Evolutionary conservation across 2,797 vertebrate species (phyloP).

Genomic region (Cirrhinus mrigala): DNA sequence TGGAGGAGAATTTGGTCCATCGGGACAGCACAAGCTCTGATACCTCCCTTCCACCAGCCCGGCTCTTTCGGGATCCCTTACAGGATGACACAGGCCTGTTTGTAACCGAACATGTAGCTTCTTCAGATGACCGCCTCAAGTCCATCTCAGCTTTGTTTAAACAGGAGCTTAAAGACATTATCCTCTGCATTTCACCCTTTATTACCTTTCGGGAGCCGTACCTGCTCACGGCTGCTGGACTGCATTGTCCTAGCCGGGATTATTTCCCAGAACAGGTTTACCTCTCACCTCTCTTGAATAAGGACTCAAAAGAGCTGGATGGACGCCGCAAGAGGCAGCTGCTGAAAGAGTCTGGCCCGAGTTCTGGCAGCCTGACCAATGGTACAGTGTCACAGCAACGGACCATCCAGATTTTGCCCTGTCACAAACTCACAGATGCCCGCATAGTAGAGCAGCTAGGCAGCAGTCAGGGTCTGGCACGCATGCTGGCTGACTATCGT

Average conservation of each 20-base stretch:
- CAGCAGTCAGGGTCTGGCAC: conserved; percentile 85
- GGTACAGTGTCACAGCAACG: conserved; percentile 73
- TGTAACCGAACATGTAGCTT: conserved; percentile 88
- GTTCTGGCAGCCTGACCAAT: conserved; percentile 77
- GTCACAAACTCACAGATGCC: conserved; percentile 87
- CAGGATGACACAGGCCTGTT: conserved; percentile 97
- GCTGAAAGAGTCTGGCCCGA: conserved; percentile 84
- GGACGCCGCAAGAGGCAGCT: conserved; percentile 91
- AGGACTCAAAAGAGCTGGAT: conserved; percentile 92
- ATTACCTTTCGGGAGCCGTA: conserved; percentile 93
- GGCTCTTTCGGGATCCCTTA: conserved; percentile 91
- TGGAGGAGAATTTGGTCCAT: conserved; percentile 65
- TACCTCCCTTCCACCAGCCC: conserved; percentile 71
- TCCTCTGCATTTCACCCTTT: conserved; percentile 94
- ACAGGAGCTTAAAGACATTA: conserved; percentile 95
- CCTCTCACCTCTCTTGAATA: conserved; percentile 92
- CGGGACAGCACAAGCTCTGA: conserved; percentile 70
- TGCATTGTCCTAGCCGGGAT: conserved; percentile 92
- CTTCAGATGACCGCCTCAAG: conserved; percentile 91
- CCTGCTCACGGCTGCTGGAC: conserved; percentile 87
- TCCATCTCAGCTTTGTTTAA: conserved; percentile 89
- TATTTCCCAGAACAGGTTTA: conserved; percentile 96
- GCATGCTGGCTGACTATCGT: conserved; percentile 94
- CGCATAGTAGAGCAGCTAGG: conserved; percentile 88
- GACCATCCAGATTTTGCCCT: conserved; percentile 84